Evolutionary conservation across 2,113 vertebrate species (phyloP).

Genomic region (Amphiprion ocellaris): DNA sequence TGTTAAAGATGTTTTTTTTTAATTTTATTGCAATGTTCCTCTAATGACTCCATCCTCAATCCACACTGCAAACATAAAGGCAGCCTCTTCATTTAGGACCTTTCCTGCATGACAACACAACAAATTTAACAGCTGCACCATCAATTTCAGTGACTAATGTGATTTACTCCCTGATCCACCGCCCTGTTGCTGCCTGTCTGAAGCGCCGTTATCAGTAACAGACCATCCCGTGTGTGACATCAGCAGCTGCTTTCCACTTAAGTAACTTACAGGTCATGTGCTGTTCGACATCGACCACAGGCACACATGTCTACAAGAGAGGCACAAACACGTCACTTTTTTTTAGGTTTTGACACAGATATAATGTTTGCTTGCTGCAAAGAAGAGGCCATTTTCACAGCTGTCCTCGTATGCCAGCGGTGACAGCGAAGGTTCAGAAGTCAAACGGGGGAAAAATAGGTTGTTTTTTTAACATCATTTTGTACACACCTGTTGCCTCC

Average conservation of each 20-base stretch:
- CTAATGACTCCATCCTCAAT: not conserved
- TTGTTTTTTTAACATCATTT: slow-evolving; percentile 35
- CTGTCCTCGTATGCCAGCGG: slow-evolving; percentile 44
- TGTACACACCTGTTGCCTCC: slow-evolving; percentile 74
- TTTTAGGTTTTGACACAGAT: slow-evolving; percentile 15
- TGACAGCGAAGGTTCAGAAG: slow-evolving; percentile 62
- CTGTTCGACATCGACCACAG: slow-evolving; percentile 6
- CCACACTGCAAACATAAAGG: not conserved
- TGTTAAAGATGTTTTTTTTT: no score
- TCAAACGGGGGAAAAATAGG: slow-evolving; percentile 26
- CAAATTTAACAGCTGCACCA: slow-evolving; percentile 45
- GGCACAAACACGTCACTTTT: slow-evolving; percentile 8
- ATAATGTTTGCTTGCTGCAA: slow-evolving; percentile 25
- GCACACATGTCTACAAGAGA: not conserved
- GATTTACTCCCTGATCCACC: slow-evolving; percentile 39
- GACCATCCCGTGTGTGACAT: slow-evolving; percentile 27
- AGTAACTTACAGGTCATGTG: slow-evolving; percentile 6
- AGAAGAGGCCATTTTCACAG: slow-evolving; percentile 62
- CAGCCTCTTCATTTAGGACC: not conserved
- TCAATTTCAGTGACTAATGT: slow-evolving; percentile 35
- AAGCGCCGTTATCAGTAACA: slow-evolving; percentile 29
- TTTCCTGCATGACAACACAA: slow-evolving; percentile 17
- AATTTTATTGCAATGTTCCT: not conserved
- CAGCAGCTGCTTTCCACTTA: slow-evolving; percentile 49
- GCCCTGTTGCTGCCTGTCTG: slow-evolving; percentile 36